A percentile compares a stretch with the other conserved stretches of the same genome.
Evolutionary conservation across 2,113 vertebrate species (phyloP).

Genomic region (Phyllostomus discolor): DNA sequence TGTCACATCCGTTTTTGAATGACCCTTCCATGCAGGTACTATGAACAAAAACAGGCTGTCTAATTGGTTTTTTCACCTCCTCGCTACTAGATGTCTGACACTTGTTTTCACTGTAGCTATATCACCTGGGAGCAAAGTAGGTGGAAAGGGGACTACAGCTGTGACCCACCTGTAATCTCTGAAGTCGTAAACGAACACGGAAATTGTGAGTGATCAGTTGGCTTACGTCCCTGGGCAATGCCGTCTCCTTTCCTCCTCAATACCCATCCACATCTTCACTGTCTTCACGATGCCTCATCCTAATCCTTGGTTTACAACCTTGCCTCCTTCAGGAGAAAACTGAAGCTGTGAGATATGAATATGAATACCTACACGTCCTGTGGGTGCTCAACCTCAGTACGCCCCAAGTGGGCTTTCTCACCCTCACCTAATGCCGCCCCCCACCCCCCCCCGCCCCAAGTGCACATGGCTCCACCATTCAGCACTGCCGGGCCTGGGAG

Average conservation of each 20-base stretch:
- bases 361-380: not conserved
- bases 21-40: not conserved
- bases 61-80: not conserved
- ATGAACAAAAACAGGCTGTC: not conserved
- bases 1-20: not conserved
- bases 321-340: slow-evolving; percentile 6
- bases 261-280: not conserved
- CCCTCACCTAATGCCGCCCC: not conserved
- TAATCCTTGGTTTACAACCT: not conserved
- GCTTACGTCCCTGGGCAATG: not conserved
- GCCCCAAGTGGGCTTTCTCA: not conserved
- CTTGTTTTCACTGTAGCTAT: not conserved
- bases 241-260: not conserved
- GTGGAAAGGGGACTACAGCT: not conserved
- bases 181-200: not conserved
- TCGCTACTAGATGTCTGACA: not conserved
- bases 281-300: not conserved
- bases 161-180: not conserved
- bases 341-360: not conserved
- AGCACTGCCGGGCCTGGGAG: not conserved
- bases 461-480: not conserved
- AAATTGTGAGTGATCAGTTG: not conserved
- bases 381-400: not conserved
- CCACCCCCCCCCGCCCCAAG: not conserved
- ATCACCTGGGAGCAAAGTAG: not conserved